phyloP scores from a whole-genome alignment of 2,797 vertebrate species.

The Peromyscus nudipes region DNA sequence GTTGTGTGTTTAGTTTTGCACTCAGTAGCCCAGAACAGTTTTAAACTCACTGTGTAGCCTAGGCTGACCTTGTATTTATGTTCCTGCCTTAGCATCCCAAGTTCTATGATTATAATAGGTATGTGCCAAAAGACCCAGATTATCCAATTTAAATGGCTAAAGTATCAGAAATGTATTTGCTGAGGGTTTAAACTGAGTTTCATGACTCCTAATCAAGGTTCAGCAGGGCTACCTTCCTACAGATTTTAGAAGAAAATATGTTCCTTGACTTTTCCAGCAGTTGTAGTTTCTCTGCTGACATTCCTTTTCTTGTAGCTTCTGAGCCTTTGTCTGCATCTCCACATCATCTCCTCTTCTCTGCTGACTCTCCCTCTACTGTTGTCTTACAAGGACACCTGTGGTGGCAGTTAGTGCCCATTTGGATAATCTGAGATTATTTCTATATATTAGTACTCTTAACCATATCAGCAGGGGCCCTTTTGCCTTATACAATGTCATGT shows the following conservation, averaged over 20 bases:
- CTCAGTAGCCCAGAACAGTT: neutral
- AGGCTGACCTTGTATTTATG: neutral
- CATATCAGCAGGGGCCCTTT: conserved; percentile 9
- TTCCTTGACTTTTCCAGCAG: neutral
- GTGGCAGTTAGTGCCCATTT: conserved; percentile 1
- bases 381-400: neutral
- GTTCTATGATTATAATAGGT: neutral
- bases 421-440: conserved; percentile 9
- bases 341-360: neutral
- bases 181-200: conserved; percentile 10
- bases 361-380: neutral
- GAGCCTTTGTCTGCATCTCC: neutral
- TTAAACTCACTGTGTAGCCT: neutral
- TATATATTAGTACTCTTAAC: conserved; percentile 13
- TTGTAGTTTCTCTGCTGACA: neutral
- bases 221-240: neutral
- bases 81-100: neutral
- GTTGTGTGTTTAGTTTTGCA: conserved; percentile 7
- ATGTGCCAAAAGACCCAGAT: neutral
- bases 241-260: neutral
- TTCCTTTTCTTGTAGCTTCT: conserved; percentile 18
- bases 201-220: neutral
- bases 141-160: neutral
- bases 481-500: neutral
- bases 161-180: conserved; percentile 27